phyloP scores from a whole-genome alignment of 2,797 vertebrate species.

The Rhynchotus rufescens region DNA sequence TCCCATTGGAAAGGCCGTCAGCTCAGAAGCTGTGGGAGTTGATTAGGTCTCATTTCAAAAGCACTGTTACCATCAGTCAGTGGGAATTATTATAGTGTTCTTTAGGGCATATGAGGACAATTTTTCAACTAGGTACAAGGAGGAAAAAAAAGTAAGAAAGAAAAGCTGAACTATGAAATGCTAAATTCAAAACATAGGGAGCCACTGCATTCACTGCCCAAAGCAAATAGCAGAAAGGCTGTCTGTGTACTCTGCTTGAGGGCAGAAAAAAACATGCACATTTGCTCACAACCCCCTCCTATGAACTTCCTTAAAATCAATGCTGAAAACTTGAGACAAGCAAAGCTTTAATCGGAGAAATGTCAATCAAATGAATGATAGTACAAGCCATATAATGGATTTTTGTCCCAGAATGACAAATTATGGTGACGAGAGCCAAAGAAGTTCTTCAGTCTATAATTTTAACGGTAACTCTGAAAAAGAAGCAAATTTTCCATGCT shows the following conservation, averaged over 20 bases:
- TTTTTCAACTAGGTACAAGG: slow-evolving; percentile 2
- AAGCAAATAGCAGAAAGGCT: background rate
- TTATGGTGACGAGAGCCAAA: background rate
- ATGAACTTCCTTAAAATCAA: background rate
- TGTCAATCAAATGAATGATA: background rate
- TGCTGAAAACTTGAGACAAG: background rate
- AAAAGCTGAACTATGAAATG: background rate
- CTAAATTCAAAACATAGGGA: background rate
- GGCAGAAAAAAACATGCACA: background rate
- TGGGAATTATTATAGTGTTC: background rate
- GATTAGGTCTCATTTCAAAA: slow-evolving; percentile 22
- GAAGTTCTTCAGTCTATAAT: background rate
- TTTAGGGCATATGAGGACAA: background rate
- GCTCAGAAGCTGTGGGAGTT: background rate
- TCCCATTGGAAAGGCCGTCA: background rate
- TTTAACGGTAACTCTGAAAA: background rate
- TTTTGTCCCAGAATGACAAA: background rate
- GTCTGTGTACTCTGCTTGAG: accelerated
- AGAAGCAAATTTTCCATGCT: background rate
- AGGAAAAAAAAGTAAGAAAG: background rate
- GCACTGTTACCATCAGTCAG: slow-evolving; percentile 4
- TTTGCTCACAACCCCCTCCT: background rate
- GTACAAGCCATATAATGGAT: background rate
- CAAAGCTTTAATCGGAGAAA: background rate
- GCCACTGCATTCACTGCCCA: background rate